Conservation (phyloP, 2,113 vertebrate genomes). For the Ammodytes marinus region DNA sequence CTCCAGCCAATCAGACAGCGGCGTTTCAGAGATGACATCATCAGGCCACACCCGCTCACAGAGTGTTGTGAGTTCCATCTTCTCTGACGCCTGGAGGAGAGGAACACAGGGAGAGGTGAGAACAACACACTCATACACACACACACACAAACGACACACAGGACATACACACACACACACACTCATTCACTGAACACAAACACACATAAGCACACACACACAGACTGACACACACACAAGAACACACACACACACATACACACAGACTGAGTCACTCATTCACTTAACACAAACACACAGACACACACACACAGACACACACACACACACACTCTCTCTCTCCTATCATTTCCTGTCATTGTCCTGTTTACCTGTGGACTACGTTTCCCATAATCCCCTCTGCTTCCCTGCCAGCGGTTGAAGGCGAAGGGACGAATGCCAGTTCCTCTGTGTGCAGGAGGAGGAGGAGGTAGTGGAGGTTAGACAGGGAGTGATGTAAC, state of each 20-base stretch:
- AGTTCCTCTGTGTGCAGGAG: conserved; percentile 89
- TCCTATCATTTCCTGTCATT: neutral
- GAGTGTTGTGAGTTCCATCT: conserved; percentile 97
- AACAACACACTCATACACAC: neutral
- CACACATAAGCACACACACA: no score
- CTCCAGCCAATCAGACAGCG: conserved; percentile 97
- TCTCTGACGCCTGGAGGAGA: conserved; percentile 98
- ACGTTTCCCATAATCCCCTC: conserved; percentile 60
- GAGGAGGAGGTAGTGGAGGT: conserved; percentile 88
- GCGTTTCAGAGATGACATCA: conserved; percentile 93
- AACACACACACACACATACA: no score
- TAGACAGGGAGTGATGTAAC: conserved; percentile 82
- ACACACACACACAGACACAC: conserved; percentile 11
- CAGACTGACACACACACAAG: no score
- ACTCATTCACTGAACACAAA: no score
- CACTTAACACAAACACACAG: neutral
- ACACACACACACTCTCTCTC: neutral
- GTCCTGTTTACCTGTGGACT: conserved; percentile 2
- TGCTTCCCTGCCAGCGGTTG: conserved; percentile 89
- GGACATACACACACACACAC: no score
- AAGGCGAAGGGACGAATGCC: conserved; percentile 87
- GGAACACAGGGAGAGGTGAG: conserved; percentile 96
- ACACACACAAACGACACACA: no score
- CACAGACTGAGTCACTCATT: no score
- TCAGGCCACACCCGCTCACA: conserved; percentile 93